Base-by-base conservation (phyloP, 2,113 vertebrate genomes). In the Ibidorhyncha struthersii region DNA sequence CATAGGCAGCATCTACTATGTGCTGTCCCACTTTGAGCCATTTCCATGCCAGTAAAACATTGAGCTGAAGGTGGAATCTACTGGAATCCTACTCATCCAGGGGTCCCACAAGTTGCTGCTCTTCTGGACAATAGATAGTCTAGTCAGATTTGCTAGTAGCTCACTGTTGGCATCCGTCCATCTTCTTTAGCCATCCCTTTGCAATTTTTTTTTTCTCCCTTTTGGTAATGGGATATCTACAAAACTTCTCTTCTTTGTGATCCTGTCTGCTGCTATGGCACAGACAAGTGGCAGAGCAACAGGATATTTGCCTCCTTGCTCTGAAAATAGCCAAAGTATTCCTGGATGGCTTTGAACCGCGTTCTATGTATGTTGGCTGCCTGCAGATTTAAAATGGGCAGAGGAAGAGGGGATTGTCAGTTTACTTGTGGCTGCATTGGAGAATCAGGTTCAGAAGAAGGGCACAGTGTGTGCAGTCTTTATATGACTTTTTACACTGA, bases 41-140 rank as follows among this genome's bases (percentile, higher is more conserved):
- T 95, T 96, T 85, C 80, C 88, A 86, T 96, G 93, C 91, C 94
- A 96, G 93, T 96, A 74, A 96, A 95, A 88, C 82, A 38, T 53
- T 62, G 86, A 94, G 79, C 55, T 95, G 56, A 92, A 96, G 88
- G 82, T 89, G 87, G 86, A 86, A 25, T 89, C 91, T 92, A 43
- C 82, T 89, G 94, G 92, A 96, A 88, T 96, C 67, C 82, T 93
- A 29, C 76, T 90, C 67, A 82, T 81, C 91, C 82, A 88, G 76
- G 36, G 77, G 32, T 65, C 45, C 29, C 86, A 59, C 61, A 18
- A 14, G 58, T 20, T 93, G 93, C 94, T 95, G 91, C 94, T 95
- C 80, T 94, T 93, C 53, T 86, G 81, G 76, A 91, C 50, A 82
- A n/a, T n/a, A 95, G 88, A 92, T 90, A 78, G 49, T 53, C 58